Evolutionary conservation across 2,888 invertebrate species (phyloP).

Genomic region (Nephrocerus scutellatus): DNA sequence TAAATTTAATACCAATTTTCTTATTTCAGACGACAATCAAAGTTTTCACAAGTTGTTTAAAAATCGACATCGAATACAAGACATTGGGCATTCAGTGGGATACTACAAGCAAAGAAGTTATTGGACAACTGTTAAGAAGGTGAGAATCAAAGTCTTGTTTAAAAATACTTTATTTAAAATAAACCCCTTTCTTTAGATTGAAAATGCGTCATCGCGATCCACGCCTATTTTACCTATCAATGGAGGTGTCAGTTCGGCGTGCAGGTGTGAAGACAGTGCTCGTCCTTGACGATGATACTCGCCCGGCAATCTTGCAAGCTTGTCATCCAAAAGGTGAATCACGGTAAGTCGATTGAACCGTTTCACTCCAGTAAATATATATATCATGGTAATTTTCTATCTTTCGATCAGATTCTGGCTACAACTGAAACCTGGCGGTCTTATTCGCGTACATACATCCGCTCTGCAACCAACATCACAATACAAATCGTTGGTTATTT

Average conservation of each 20-base stretch:
- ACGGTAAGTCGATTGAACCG: slow-evolving; percentile 53
- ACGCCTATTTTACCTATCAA: slow-evolving; percentile 84
- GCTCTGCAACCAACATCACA: slow-evolving; percentile 85
- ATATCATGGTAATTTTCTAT: too few relatives aligned
- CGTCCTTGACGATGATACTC: slow-evolving; percentile 78
- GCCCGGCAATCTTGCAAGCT: slow-evolving; percentile 84
- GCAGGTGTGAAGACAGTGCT: slow-evolving; percentile 76
- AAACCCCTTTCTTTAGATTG: slow-evolving; percentile 38
- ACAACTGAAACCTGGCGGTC: slow-evolving; percentile 80
- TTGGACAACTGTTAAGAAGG: slow-evolving; percentile 76
- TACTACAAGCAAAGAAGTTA: slow-evolving; percentile 81
- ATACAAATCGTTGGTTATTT: slow-evolving; percentile 85
- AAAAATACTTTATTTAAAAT: neutral
- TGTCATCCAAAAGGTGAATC: slow-evolving; percentile 93
- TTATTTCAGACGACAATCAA: slow-evolving; percentile 78
- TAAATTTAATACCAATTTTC: too few relatives aligned
- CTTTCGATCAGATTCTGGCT: slow-evolving; percentile 64
- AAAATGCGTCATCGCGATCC: slow-evolving; percentile 89
- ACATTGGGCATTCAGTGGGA: slow-evolving; percentile 84
- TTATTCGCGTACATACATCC: slow-evolving; percentile 87
- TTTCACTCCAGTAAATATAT: neutral
- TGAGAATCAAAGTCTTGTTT: slow-evolving; percentile 43
- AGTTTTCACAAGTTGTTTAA: slow-evolving; percentile 81
- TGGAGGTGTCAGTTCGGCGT: slow-evolving; percentile 85
- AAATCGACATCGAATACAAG: slow-evolving; percentile 93